These are phyloP conservation scores for Egretta garzetta DNA, from an alignment of 2,113 vertebrate genomes.

Conservation along the genomic window DNA sequence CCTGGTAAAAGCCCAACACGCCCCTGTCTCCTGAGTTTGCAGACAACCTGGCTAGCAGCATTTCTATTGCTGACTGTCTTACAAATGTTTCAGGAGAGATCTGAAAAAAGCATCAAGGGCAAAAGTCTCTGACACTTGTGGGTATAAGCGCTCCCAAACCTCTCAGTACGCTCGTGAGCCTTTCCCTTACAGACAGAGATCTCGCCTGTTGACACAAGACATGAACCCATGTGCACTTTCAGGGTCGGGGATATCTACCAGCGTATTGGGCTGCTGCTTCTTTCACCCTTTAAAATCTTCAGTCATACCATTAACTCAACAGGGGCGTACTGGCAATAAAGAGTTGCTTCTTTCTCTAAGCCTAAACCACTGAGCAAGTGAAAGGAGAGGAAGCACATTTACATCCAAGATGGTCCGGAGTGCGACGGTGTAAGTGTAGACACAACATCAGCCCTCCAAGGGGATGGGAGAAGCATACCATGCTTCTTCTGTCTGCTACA, in stretches of 20 bases:
- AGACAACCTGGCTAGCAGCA: neutral
- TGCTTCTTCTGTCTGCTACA: neutral
- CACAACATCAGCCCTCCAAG: neutral
- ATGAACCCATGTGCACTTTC: fast-evolving
- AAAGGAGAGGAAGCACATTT: neutral
- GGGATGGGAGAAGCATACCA: neutral
- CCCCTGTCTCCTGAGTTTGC: neutral
- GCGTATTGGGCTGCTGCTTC: neutral
- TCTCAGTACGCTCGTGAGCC: fast-evolving
- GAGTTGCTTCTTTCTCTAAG: neutral
- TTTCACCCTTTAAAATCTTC: neutral
- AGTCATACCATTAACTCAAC: fast-evolving
- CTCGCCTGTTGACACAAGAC: fast-evolving
- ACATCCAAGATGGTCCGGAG: neutral
- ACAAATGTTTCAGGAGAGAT: no score
- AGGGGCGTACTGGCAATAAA: fast-evolving
- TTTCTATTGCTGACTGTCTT: neutral
- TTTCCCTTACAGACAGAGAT: neutral
- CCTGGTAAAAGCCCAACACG: neutral
- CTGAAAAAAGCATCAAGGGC: neutral
- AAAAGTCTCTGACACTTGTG: fast-evolving
- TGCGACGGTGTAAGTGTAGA: fast-evolving
- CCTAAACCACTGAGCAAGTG: neutral
- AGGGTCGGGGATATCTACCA: neutral
- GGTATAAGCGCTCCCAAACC: neutral